Conservation (phyloP, 2,113 vertebrate genomes). For the Rallus limicola region DNA sequence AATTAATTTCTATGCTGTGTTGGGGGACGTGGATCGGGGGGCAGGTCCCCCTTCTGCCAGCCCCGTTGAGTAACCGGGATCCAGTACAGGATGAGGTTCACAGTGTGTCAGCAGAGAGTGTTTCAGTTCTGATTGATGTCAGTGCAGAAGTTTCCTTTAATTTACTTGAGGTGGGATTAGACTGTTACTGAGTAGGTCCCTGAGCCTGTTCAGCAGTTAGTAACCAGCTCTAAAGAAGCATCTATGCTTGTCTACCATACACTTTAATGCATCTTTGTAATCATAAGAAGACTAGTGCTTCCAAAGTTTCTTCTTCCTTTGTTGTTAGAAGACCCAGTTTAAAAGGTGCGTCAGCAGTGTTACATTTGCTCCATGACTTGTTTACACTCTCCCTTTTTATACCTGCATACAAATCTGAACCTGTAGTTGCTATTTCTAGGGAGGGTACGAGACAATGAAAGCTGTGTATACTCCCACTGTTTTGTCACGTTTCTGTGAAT, state of each 20-base stretch:
- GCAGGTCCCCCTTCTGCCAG: neutral
- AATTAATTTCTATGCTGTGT: neutral
- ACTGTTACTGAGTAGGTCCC: neutral
- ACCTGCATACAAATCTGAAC: slow-evolving; percentile 27
- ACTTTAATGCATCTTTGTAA: neutral
- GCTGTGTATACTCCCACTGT: neutral
- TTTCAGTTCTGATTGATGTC: neutral
- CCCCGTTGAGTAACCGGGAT: neutral
- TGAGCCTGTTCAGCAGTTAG: neutral
- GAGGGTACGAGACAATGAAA: neutral
- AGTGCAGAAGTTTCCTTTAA: neutral
- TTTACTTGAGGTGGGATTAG: neutral
- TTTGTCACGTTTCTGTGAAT: neutral
- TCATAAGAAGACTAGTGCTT: neutral
- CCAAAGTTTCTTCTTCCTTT: neutral
- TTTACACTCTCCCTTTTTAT: slow-evolving; percentile 1
- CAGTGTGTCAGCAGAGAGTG: accelerated
- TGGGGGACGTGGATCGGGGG: neutral
- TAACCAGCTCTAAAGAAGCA: slow-evolving; percentile 32
- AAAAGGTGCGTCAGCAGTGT: neutral
- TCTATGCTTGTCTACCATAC: slow-evolving; percentile 15
- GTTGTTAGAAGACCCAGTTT: neutral
- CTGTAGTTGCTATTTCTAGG: slow-evolving; percentile 19
- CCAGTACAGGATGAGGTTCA: neutral
- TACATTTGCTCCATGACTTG: slow-evolving; percentile 11